Evolutionary conservation across 2,113 vertebrate genomes (phyloP).

Genomic region (Syngnathus typhle): DNA sequence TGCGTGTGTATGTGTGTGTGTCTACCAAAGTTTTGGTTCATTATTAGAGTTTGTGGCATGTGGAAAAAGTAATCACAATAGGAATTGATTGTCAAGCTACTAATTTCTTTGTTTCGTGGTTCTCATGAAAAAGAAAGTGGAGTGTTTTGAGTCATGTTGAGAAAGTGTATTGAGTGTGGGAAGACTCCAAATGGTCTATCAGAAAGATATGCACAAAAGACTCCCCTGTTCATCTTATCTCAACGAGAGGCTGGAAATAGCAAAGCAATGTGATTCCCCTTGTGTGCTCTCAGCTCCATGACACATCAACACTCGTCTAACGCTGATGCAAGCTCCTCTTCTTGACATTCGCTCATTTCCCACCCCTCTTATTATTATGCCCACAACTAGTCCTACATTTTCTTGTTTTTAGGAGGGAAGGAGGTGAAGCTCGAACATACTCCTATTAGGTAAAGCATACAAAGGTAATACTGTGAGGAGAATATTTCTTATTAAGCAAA

Average conservation of each 20-base stretch:
- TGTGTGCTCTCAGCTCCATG: constrained; percentile 26
- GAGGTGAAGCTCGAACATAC: not conserved
- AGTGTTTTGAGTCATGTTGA: constrained; percentile 11
- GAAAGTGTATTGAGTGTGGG: constrained; percentile 21
- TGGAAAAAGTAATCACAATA: constrained; percentile 9
- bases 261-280: constrained; percentile 23
- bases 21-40: constrained; percentile 12
- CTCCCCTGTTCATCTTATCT: constrained; percentile 52
- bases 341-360: constrained; percentile 9
- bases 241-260: constrained; percentile 61
- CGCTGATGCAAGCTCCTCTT: constrained; percentile 19
- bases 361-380: constrained; percentile 12
- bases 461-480: not conserved
- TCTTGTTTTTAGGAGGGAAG: not conserved
- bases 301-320: constrained; percentile 48
- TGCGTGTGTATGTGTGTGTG: constrained; percentile 11
- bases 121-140: not conserved
- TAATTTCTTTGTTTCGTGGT: not conserved
- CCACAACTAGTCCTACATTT: not conserved
- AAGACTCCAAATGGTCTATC: constrained; percentile 46
- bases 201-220: constrained; percentile 41
- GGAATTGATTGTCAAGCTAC: not conserved
- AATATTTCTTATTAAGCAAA: not conserved
- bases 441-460: not conserved
- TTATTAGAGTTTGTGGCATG: constrained; percentile 1